Percentiles rank a stretch among this genome's conserved stretches.
phyloP scores from a whole-genome alignment of 53 echinoderm and acorn worm genomes.

The Crossaster papposus region DNA sequence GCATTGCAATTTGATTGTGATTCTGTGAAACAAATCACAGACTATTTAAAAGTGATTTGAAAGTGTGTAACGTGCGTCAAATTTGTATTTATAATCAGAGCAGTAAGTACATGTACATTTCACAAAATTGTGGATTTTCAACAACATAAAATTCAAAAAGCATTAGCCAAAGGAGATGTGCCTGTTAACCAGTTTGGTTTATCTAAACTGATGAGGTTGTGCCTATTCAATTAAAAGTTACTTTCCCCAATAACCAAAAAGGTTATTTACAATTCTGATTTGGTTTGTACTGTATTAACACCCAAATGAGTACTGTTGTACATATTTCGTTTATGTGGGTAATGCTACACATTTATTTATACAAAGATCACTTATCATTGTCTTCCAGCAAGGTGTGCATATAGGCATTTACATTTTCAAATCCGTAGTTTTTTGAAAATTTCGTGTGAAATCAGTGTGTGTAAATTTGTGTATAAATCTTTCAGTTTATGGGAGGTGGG shows the following conservation, averaged over 20 bases:
- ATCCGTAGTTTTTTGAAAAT: not conserved
- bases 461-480: slow-evolving; percentile 11
- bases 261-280: not conserved
- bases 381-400: slow-evolving; percentile 34
- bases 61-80: not conserved
- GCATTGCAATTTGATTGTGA: not conserved
- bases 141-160: not conserved
- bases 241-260: not conserved
- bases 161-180: not conserved
- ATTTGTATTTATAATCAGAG: not conserved
- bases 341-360: slow-evolving; percentile 15
- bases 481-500: not conserved
- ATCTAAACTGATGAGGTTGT: not conserved
- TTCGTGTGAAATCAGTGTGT: slow-evolving; percentile 7
- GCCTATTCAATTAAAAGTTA: not conserved
- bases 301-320: not conserved
- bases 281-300: too few species aligned
- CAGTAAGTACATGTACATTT: not conserved
- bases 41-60: not conserved
- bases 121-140: not conserved
- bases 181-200: not conserved
- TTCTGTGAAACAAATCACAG: not conserved
- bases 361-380: not conserved
- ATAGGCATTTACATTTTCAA: not conserved
- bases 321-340: slow-evolving; percentile 26